Conservation (phyloP, 2,888 invertebrate species). For the Neria commutata region DNA sequence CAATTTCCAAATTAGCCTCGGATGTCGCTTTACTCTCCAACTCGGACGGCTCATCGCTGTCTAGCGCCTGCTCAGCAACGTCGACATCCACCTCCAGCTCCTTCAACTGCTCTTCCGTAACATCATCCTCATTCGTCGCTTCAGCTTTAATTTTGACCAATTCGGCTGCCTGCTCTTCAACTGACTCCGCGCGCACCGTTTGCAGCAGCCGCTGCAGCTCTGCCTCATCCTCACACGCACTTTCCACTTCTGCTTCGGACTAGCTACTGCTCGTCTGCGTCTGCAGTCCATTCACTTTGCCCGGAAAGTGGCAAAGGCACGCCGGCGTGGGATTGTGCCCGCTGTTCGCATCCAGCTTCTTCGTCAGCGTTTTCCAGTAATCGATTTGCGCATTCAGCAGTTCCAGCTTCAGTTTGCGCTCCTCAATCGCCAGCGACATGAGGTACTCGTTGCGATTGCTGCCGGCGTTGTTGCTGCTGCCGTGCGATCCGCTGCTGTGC, state of each 20-base stretch:
- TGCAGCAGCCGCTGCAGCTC: background rate
- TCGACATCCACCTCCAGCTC: conserved; percentile 22
- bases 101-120: conserved; percentile 7
- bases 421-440: conserved; percentile 56
- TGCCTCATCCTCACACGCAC: conserved; percentile 19
- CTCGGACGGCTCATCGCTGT: background rate
- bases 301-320: conserved; percentile 55
- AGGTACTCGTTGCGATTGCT: conserved; percentile 52
- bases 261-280: conserved; percentile 54
- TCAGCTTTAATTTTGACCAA: background rate
- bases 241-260: conserved; percentile 42
- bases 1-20: background rate
- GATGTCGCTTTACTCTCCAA: too few species aligned
- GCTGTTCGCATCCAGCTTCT: conserved; percentile 51
- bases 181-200: background rate
- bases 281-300: conserved; percentile 49
- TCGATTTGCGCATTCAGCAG: conserved; percentile 59
- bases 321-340: conserved; percentile 52
- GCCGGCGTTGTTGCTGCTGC: conserved; percentile 12
- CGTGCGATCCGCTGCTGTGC: conserved; percentile 19
- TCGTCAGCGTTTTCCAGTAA: conserved; percentile 59
- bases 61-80: conserved; percentile 8
- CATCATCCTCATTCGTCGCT: background rate
- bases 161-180: background rate
- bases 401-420: conserved; percentile 58